These are phyloP conservation scores for Cerceris rybyensis DNA, from an alignment of 2,888 invertebrate species.

Conservation along the genomic window DNA sequence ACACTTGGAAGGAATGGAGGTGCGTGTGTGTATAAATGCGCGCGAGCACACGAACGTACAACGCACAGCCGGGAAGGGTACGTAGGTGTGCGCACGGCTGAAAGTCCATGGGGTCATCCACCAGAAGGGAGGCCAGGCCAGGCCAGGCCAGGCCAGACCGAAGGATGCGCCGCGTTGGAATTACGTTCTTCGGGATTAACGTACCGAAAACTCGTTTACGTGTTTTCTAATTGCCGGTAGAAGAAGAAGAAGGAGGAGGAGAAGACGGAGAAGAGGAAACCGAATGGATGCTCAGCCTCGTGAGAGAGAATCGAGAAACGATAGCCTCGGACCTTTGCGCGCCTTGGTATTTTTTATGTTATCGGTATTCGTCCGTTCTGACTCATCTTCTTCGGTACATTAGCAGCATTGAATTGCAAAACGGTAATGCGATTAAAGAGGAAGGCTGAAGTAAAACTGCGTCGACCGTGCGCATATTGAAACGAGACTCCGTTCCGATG, in stretches of 20 bases:
- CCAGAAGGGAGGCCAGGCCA: slow-evolving; percentile 38
- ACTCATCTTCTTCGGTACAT: slow-evolving; percentile 7
- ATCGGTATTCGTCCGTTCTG: slow-evolving; percentile 12
- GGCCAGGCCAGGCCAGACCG: slow-evolving; percentile 26
- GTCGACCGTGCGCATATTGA: too few species aligned
- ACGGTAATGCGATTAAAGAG: too few species aligned
- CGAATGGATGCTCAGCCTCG: slow-evolving; percentile 38
- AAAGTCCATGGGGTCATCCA: slow-evolving; percentile 67
- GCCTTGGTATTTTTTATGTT: background rate
- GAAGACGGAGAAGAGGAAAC: slow-evolving; percentile 1
- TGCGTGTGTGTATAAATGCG: too few species aligned
- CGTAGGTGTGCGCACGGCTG: slow-evolving; percentile 29
- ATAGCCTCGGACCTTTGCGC: slow-evolving; percentile 26
- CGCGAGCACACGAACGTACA: too few species aligned
- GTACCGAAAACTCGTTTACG: slow-evolving; percentile 70
- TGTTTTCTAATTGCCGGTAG: slow-evolving; percentile 61
- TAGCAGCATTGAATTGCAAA: background rate
- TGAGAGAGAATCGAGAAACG: slow-evolving; percentile 54
- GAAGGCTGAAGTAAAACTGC: too few species aligned
- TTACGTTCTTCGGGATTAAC: slow-evolving; percentile 66
- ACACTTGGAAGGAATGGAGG: background rate
- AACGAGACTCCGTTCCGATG: too few species aligned
- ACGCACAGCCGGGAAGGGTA: too few species aligned
- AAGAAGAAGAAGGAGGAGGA: slow-evolving; percentile 6
- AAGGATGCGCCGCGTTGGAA: slow-evolving; percentile 55